phyloP scores from a whole-genome alignment of 2,797 vertebrate species.

The Sebastes cheni region DNA sequence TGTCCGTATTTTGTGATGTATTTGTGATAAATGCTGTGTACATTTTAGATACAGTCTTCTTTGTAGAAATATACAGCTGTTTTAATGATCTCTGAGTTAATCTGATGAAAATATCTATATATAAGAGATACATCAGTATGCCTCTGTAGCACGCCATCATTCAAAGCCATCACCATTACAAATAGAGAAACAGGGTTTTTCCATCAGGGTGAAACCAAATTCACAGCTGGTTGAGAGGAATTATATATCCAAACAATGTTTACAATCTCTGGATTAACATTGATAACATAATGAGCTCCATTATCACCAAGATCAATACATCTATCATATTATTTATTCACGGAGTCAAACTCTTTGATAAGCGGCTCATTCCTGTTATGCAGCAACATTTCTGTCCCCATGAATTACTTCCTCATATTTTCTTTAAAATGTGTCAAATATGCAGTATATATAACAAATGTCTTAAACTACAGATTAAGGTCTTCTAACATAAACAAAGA shows the following conservation, averaged over 20 bases:
- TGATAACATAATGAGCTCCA: neutral
- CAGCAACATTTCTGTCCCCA: too few species aligned
- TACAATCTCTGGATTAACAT: neutral
- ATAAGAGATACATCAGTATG: neutral
- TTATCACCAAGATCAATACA: neutral
- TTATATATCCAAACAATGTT: neutral
- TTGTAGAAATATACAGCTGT: neutral
- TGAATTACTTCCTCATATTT: too few species aligned
- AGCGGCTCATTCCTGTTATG: neutral
- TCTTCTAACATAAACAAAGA: too few species aligned
- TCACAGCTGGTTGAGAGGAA: neutral
- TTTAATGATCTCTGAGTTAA: neutral
- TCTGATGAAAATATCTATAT: neutral
- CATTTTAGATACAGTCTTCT: neutral
- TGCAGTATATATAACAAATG: too few species aligned
- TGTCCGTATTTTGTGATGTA: too few species aligned
- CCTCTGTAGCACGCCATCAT: neutral
- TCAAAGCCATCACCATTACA: neutral
- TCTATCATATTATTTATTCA: neutral
- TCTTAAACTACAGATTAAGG: too few species aligned
- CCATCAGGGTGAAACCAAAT: neutral
- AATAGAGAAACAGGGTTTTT: neutral
- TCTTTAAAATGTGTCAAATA: too few species aligned
- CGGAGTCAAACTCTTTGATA: neutral
- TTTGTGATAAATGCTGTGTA: too few species aligned